Conservation (phyloP, 1,140 invertebrate species). For the Sitophilus oryzae region DNA sequence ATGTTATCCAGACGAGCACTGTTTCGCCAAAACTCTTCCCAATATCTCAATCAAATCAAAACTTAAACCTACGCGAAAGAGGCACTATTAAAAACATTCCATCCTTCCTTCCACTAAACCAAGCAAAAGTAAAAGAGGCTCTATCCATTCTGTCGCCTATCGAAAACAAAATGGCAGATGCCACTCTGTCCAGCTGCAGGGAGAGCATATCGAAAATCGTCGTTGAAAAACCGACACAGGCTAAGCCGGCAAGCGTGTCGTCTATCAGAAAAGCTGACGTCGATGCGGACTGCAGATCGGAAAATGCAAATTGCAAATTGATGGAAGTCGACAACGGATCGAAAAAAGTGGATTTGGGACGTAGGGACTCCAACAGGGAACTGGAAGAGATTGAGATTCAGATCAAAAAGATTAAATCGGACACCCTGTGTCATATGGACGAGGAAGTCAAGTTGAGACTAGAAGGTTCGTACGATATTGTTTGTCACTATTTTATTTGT, state of each 20-base stretch:
- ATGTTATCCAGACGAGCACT: neutral
- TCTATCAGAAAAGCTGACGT: conserved; percentile 1
- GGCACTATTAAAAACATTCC: conserved; percentile 8
- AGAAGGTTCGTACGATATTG: conserved; percentile 24
- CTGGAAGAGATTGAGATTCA: conserved; percentile 34
- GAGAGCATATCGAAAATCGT: conserved; percentile 27
- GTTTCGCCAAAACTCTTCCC: neutral
- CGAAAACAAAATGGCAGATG: conserved; percentile 47
- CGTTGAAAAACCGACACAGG: neutral
- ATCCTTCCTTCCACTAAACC: conserved; percentile 10
- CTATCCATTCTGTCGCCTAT: conserved; percentile 15
- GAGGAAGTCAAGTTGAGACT: conserved; percentile 42
- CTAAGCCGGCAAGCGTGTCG: neutral
- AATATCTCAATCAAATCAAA: neutral
- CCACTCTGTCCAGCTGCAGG: conserved; percentile 47
- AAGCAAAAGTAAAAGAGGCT: neutral
- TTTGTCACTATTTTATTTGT: neutral
- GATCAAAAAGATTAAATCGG: conserved; percentile 31
- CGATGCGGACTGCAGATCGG: neutral
- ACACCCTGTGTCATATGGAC: conserved; percentile 27
- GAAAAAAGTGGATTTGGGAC: conserved; percentile 13
- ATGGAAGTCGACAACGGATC: conserved; percentile 15
- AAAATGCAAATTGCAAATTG: neutral
- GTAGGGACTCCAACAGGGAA: conserved; percentile 37
- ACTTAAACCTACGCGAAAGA: neutral